Evolutionary conservation across 2,797 vertebrate genomes (phyloP).

Genomic region (Rhynchonycteris naso): DNA sequence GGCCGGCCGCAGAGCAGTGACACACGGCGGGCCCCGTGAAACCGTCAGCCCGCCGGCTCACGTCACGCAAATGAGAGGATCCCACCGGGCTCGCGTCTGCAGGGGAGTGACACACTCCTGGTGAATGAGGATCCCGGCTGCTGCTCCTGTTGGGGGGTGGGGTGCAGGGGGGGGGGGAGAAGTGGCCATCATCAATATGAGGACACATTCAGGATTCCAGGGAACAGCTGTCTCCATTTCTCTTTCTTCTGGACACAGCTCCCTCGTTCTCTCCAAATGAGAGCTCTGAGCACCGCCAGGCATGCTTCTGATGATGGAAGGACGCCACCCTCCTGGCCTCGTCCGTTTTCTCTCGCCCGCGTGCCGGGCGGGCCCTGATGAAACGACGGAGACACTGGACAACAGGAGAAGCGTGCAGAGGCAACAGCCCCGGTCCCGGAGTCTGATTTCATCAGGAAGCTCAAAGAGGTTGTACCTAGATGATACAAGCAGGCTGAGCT

Average conservation of each 20-base stretch:
- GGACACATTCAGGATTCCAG: constrained; percentile 30
- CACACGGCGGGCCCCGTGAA: not conserved
- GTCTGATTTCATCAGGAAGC: constrained; percentile 67
- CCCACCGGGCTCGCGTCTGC: not conserved
- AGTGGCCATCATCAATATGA: constrained; percentile 28
- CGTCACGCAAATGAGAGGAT: constrained; percentile 41
- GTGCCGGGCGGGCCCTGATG: not conserved
- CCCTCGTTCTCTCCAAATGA: constrained; percentile 43
- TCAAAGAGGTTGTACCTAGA: constrained; percentile 48
- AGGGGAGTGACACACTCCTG: not conserved
- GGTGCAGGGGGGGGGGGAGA: constrained; percentile 25
- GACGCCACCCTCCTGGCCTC: not conserved
- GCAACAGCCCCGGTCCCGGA: constrained; percentile 13
- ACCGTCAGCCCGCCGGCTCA: constrained; percentile 22
- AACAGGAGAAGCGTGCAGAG: constrained; percentile 10
- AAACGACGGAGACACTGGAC: constrained; percentile 74
- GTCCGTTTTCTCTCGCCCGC: not conserved
- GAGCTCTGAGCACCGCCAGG: not conserved
- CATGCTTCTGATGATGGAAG: constrained; percentile 57
- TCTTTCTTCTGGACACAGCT: constrained; percentile 11
- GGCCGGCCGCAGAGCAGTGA: not conserved
- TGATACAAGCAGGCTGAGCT: constrained; percentile 60
- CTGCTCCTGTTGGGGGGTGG: not conserved
- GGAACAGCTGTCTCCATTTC: not conserved
- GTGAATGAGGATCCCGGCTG: not conserved